phyloP scores from a whole-genome alignment of 2,113 vertebrate genomes.

The Boleophthalmus pectinirostris region DNA sequence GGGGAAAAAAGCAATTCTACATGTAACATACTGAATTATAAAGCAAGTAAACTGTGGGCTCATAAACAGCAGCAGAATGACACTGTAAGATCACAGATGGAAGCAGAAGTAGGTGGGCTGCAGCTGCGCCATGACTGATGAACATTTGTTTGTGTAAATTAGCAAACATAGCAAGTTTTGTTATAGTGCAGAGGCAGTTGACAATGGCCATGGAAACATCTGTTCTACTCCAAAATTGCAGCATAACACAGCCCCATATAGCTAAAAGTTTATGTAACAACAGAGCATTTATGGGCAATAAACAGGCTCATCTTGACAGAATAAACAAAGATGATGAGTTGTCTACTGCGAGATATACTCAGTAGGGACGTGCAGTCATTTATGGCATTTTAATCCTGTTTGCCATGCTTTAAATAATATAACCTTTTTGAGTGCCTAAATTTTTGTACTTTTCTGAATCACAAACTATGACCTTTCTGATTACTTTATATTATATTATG shows the following conservation, averaged over 20 bases:
- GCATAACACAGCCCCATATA: neutral
- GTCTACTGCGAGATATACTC: too few relatives aligned
- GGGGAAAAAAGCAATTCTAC: too few relatives aligned
- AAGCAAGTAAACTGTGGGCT: neutral
- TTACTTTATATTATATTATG: neutral
- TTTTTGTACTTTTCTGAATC: too few relatives aligned
- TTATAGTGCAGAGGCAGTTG: neutral
- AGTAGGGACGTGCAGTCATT: too few relatives aligned
- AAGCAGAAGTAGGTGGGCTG: neutral
- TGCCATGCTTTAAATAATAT: too few relatives aligned
- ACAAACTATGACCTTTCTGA: too few relatives aligned
- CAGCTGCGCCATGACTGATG: neutral
- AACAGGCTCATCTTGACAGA: conserved; percentile 13
- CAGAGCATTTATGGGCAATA: conserved; percentile 11
- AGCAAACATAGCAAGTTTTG: neutral
- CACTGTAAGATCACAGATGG: neutral
- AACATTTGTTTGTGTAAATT: conserved; percentile 13
- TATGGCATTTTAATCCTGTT: too few relatives aligned
- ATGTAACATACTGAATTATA: too few relatives aligned
- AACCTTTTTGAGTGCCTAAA: neutral
- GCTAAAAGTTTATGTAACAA: neutral
- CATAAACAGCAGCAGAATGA: neutral
- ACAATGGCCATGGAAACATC: conserved; percentile 5
- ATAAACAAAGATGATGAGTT: neutral
- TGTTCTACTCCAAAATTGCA: conserved; percentile 2